phyloP scores from a whole-genome alignment of 2,888 invertebrate species.

The Pegoplata infirma region DNA sequence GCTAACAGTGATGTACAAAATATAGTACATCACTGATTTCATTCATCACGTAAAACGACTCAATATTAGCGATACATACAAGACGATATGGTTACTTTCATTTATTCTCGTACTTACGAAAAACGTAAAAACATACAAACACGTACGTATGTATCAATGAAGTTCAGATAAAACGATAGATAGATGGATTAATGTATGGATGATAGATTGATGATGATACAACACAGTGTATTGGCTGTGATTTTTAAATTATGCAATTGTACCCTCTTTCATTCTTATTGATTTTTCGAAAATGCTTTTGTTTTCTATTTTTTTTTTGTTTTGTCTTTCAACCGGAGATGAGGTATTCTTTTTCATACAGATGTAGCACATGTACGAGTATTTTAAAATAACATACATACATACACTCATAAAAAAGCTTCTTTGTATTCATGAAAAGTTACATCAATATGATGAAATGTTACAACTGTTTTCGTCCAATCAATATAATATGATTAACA shows the following conservation, averaged over 20 bases:
- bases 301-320: background rate
- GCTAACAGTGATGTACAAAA: no score
- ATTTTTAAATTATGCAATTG: slow-evolving; percentile 15
- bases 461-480: no score
- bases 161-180: slow-evolving; percentile 52
- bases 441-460: no score
- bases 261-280: slow-evolving; percentile 1
- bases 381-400: background rate
- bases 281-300: background rate
- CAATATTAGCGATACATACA: slow-evolving; percentile 11
- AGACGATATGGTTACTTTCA: background rate
- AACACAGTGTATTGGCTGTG: background rate
- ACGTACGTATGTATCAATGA: slow-evolving; percentile 15
- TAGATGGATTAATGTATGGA: background rate
- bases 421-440: no score
- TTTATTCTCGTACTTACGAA: background rate
- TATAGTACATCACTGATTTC: background rate
- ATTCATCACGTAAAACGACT: slow-evolving; percentile 10
- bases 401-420: no score
- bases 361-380: background rate
- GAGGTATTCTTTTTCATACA: slow-evolving; percentile 5
- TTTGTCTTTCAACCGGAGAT: slow-evolving; percentile 7
- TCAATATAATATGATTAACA: no score
- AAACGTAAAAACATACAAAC: background rate
- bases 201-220: slow-evolving; percentile 16